Base-by-base conservation (phyloP, 2,888 invertebrate genomes). In the Agapostemon virescens region DNA sequence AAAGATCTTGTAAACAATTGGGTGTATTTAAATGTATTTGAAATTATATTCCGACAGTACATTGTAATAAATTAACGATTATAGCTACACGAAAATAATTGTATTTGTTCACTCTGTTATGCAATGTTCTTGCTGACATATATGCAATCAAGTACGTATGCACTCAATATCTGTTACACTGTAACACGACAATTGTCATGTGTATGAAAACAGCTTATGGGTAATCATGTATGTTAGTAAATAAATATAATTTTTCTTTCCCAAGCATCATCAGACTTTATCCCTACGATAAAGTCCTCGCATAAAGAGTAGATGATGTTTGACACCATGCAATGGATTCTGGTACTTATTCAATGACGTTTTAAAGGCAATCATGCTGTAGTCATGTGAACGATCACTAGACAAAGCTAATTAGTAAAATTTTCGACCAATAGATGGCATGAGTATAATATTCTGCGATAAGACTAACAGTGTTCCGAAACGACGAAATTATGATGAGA, bases 1-100 rank as follows among this genome's bases (percentile, higher is more conserved):
- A 74, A 33, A 69, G 40, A 72, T 17, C 40, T 77, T 52, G 23
- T 26, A 33, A 26, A 20, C 11, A 36, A 7, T 61, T 38, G 64
- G 17, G 45, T 33, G 64, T 55, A 64, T 40, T 72, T 75, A 1
- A 63, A 67, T 36, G 36, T 20, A 30, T 70, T 55, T 7, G 20
- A 6, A 15, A 81, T 30, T 33, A 83, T 68, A 23, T 55, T 78
- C 26, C 67, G 82, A 55, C 23, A 73, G 58, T 67, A 30, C 74
- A 81, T 81, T 15, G 15, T 33, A 38, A 6, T 23, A 23, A 70
- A 52, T 36, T 26, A n/a, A 15, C 7, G 66, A 38, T 55, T 49
- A 23, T 13, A 26, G 69, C 55, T 68, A 23, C 11, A n/a, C 17
- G 1, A 40, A 23, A 68, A 30, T 42, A n/a, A 13, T 13, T 38